Percentiles rank a stretch among this genome's conserved stretches.
Evolutionary conservation across 2,888 invertebrate genomes (phyloP).

Genomic region (Uropetala carovei): DNA sequence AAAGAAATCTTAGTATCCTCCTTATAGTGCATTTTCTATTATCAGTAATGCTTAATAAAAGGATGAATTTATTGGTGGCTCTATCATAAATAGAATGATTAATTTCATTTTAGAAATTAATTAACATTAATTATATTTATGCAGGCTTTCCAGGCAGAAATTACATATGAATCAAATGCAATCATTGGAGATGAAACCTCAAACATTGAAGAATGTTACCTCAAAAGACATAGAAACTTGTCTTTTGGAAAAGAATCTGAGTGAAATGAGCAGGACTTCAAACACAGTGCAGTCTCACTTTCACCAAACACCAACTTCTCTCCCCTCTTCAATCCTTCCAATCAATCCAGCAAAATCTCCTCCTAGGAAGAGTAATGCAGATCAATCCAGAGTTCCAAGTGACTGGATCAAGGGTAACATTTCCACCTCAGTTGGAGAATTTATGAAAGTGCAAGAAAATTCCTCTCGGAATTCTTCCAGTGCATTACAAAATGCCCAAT

Average conservation of each 20-base stretch:
- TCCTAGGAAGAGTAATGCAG: not conserved
- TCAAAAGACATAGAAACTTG: slow-evolving; percentile 37
- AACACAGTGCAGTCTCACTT: not conserved
- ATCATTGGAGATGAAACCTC: not conserved
- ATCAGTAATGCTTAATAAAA: no score
- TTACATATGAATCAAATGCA: slow-evolving; percentile 50
- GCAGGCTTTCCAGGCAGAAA: slow-evolving; percentile 42
- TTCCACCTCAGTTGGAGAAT: not conserved
- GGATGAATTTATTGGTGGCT: no score
- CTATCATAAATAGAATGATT: no score
- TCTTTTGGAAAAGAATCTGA: slow-evolving; percentile 46
- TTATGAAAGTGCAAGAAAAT: not conserved
- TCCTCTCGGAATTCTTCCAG: slow-evolving; percentile 48
- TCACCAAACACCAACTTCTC: not conserved
- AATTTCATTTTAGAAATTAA: not conserved
- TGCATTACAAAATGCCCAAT: not conserved
- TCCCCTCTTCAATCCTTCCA: not conserved
- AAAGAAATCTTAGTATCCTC: no score
- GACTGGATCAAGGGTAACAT: slow-evolving; percentile 38
- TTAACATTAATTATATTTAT: not conserved
- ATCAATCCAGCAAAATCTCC: not conserved
- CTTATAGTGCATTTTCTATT: no score
- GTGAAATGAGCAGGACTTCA: slow-evolving; percentile 34
- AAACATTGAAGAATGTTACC: not conserved
- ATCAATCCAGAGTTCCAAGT: not conserved